phyloP scores from a whole-genome alignment of 2,888 invertebrate genomes.

The Drosophila anomalipes region DNA sequence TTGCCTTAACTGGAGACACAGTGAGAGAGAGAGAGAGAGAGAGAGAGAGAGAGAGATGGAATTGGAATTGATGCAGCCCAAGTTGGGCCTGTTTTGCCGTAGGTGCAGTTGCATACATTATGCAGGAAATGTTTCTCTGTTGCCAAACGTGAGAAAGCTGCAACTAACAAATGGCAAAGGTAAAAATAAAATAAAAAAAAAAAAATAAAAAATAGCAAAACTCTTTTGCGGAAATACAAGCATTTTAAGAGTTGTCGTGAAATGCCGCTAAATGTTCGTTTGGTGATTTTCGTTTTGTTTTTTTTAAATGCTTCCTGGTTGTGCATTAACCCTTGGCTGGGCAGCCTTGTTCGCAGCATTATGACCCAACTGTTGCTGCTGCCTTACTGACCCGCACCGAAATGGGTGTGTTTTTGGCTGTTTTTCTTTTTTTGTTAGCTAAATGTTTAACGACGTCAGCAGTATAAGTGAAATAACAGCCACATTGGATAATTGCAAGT shows the following conservation, averaged over 20 bases:
- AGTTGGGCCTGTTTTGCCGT: conserved; percentile 35
- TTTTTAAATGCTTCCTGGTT: conserved; percentile 62
- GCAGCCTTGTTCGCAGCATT: conserved; percentile 20
- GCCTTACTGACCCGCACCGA: conserved; percentile 42
- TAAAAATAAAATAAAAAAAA: conserved; percentile 28
- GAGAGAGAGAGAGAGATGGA: background rate
- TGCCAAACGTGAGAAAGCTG: conserved; percentile 74
- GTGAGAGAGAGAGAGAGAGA: too few species aligned
- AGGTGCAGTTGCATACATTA: conserved; percentile 59
- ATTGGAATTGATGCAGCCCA: conserved; percentile 17
- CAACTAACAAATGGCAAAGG: conserved; percentile 70
- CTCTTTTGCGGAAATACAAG: conserved; percentile 64
- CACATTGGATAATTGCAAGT: conserved; percentile 70
- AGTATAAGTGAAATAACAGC: conserved; percentile 36
- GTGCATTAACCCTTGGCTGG: conserved; percentile 19
- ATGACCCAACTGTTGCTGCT: conserved; percentile 18
- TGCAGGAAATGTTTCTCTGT: conserved; percentile 65
- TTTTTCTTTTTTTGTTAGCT: conserved; percentile 35
- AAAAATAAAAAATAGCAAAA: conserved; percentile 3
- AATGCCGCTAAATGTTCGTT: conserved; percentile 68
- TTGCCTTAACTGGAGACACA: conserved; percentile 49
- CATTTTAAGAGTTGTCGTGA: conserved; percentile 63
- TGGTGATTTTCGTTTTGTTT: background rate
- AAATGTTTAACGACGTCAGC: conserved; percentile 48
- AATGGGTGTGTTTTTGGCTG: conserved; percentile 27